A percentile compares a stretch with the other conserved stretches of the same genome.
Evolutionary conservation across 2,888 invertebrate genomes (phyloP).

Genomic region (Spisula solida): DNA sequence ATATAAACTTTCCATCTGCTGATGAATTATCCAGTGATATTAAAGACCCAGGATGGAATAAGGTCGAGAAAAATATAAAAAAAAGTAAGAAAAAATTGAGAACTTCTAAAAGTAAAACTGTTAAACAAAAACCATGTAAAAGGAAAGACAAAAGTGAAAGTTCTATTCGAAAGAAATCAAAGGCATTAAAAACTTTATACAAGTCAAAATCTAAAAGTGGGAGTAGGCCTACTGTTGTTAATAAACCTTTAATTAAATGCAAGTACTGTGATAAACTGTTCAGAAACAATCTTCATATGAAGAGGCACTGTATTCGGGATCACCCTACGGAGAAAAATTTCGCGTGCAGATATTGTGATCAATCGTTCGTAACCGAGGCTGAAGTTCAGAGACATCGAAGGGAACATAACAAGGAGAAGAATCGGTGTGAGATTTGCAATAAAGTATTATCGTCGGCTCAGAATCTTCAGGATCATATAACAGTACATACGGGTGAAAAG

Average conservation of each 20-base stretch:
- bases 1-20: background rate
- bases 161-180: background rate
- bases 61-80: background rate
- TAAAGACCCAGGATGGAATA: background rate
- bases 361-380: conserved; percentile 34
- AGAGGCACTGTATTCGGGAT: conserved; percentile 25
- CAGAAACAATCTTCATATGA: conserved; percentile 23
- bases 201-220: background rate
- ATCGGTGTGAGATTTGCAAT: conserved; percentile 49
- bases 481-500: conserved; percentile 51
- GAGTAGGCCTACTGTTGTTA: no score
- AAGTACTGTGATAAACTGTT: conserved; percentile 31
- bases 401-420: conserved; percentile 36
- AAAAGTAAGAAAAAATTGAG: background rate
- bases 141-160: conserved; percentile 2
- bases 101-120: conserved; percentile 9
- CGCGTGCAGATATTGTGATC: conserved; percentile 40
- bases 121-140: background rate
- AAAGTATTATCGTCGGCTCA: conserved; percentile 48
- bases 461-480: conserved; percentile 53
- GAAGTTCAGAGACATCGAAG: conserved; percentile 45
- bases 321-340: conserved; percentile 43
- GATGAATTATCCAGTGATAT: background rate
- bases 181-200: background rate
- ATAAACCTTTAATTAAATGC: conserved; percentile 28